These are phyloP conservation scores for Deroplatys truncata DNA, from an alignment of 2,888 invertebrate genomes.

Conservation along the genomic window DNA sequence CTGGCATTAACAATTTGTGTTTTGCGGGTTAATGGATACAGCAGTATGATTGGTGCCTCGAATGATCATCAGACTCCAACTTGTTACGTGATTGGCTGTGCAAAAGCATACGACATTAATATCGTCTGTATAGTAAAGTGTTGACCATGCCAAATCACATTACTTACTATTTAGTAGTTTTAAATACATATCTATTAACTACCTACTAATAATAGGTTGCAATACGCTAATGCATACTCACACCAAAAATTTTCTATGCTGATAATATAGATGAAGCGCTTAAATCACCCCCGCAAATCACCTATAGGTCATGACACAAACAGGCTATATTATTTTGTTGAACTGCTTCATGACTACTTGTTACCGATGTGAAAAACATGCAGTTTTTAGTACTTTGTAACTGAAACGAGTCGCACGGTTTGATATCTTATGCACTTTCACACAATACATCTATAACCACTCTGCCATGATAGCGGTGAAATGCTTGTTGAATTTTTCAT, in stretches of 20 bases:
- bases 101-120: background rate
- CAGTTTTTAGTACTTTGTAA: background rate
- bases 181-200: background rate
- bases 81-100: background rate
- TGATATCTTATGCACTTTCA: background rate
- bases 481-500: background rate
- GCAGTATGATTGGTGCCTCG: background rate
- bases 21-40: background rate
- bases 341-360: background rate
- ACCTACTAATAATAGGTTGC: background rate
- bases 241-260: slow-evolving; percentile 3
- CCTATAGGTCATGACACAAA: background rate
- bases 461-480: background rate
- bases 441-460: background rate
- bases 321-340: background rate
- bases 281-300: background rate
- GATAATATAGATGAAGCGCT: background rate
- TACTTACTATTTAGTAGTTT: background rate
- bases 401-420: background rate
- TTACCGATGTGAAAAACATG: background rate
- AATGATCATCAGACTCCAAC: background rate
- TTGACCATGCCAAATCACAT: background rate
- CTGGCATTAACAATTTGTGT: background rate
- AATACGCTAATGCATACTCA: background rate
- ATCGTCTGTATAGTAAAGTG: background rate